These are phyloP conservation scores for Enteromius radiatus DNA, from an alignment of 2,797 vertebrate species.

Conservation along the genomic window DNA sequence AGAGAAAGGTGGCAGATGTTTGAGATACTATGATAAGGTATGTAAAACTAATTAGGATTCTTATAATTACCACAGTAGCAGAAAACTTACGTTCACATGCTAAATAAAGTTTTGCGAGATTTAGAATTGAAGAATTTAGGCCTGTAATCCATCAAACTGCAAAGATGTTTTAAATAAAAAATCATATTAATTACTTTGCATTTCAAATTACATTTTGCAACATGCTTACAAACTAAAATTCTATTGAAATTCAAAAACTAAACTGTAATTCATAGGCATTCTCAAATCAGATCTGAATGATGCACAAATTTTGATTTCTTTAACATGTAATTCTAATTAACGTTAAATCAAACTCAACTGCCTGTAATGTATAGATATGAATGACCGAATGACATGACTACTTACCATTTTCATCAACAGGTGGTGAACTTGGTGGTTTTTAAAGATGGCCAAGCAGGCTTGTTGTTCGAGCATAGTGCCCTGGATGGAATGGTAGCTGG, in stretches of 20 bases:
- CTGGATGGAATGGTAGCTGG: constrained; percentile 82
- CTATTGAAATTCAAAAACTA: background rate
- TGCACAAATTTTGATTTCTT: background rate
- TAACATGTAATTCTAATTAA: background rate
- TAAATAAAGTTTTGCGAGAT: background rate
- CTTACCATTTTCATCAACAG: constrained; percentile 62
- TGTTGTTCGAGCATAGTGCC: constrained; percentile 81
- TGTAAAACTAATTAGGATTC: background rate
- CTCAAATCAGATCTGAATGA: background rate
- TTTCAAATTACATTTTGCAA: background rate
- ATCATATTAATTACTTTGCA: background rate
- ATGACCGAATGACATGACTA: background rate
- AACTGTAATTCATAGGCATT: background rate
- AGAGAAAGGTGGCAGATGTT: constrained; percentile 61
- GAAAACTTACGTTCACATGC: background rate
- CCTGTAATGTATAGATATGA: background rate
- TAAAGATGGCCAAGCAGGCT: constrained; percentile 76
- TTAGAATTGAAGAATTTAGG: background rate
- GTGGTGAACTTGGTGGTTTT: constrained; percentile 80
- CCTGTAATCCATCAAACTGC: background rate
- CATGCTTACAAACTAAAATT: background rate
- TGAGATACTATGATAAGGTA: constrained; percentile 85
- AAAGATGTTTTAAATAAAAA: background rate
- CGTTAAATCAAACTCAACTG: background rate
- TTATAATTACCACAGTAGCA: background rate